phyloP scores from a whole-genome alignment of 2,888 invertebrate genomes.

The Poecilobothrus nobilitatus region DNA sequence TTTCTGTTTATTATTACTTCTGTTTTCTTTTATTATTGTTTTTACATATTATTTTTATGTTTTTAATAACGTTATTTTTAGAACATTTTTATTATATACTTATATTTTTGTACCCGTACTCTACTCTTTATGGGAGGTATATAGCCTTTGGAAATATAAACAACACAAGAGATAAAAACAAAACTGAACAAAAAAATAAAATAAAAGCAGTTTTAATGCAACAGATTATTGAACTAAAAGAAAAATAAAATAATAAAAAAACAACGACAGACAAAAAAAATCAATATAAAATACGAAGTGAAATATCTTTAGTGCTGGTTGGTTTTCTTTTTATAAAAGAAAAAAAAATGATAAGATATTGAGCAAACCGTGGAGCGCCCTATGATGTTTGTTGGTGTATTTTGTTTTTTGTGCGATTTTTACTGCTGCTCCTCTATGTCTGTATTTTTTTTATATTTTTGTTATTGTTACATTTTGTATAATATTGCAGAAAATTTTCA shows the following conservation, averaged over 20 bases:
- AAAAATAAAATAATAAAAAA: background rate
- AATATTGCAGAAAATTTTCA: too few species aligned
- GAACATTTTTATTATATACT: background rate
- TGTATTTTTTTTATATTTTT: too few species aligned
- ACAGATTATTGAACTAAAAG: background rate
- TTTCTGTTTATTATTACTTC: background rate
- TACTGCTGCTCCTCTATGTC: too few species aligned
- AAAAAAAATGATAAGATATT: too few species aligned
- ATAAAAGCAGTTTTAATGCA: background rate
- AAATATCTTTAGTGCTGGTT: too few species aligned
- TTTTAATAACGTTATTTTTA: constrained; percentile 6
- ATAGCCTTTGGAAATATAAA: background rate
- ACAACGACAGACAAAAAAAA: background rate
- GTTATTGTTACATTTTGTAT: too few species aligned
- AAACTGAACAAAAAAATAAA: background rate
- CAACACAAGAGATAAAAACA: too few species aligned
- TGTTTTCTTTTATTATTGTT: background rate
- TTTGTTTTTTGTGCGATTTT: too few species aligned
- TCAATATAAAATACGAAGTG: too few species aligned
- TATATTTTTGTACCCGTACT: background rate
- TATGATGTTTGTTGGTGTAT: too few species aligned
- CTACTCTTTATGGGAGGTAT: background rate
- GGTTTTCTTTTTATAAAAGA: too few species aligned
- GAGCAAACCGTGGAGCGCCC: too few species aligned
- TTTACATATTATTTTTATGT: background rate